These are phyloP conservation scores for human (Homo sapiens) DNA, from an alignment of 2,113 vertebrate species.

Conservation along the genomic window GRCh38 chr1:24375001-24375500, in stretches of 20 bases:
- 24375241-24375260: slow-evolving; percentile 44
- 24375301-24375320: slow-evolving; percentile 45
- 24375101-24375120: slow-evolving; percentile 46
- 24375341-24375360: slow-evolving; percentile 45
- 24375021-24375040: neutral
- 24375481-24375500: slow-evolving; percentile 51
- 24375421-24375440: slow-evolving; percentile 68
- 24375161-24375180: neutral
- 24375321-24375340: slow-evolving; percentile 55
- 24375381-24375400: slow-evolving; percentile 47
- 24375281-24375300: slow-evolving; percentile 25
- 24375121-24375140: slow-evolving; percentile 1
- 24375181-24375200: neutral
- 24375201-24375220: slow-evolving; percentile 31
- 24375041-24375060: neutral
- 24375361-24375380: slow-evolving; percentile 58
- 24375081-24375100: neutral
- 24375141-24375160: neutral
- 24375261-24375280: slow-evolving; percentile 59
- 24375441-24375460: slow-evolving; percentile 49
- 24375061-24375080: neutral
- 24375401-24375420: slow-evolving; percentile 71
- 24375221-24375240: slow-evolving; percentile 68
- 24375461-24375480: slow-evolving; percentile 25
- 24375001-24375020: slow-evolving; percentile 1